Percentiles rank a stretch among this genome's conserved stretches.
Evolutionary conservation across 2,888 invertebrate genomes (phyloP).

Genomic region (Tanytarsus gracilentus): DNA sequence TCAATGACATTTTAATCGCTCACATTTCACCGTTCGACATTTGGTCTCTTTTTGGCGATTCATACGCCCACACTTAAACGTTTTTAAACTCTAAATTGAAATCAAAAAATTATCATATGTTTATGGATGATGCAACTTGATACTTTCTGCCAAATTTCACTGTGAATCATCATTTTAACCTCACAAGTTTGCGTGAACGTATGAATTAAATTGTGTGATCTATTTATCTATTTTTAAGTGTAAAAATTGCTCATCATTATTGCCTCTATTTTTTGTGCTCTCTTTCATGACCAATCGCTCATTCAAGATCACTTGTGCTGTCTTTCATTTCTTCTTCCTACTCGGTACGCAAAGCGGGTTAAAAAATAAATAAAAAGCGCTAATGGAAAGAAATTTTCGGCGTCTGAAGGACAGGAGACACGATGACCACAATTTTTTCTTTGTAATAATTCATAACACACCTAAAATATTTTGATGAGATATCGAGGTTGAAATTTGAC

Average conservation of each 20-base stretch:
- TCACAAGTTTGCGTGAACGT: neutral
- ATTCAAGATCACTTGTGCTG: conserved; percentile 1
- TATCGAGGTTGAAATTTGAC: too few relatives aligned
- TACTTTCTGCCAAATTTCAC: neutral
- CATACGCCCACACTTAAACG: too few relatives aligned
- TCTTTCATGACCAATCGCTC: neutral
- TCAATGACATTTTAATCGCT: neutral
- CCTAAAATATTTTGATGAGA: too few relatives aligned
- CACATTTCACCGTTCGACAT: too few relatives aligned
- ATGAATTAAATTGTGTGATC: neutral
- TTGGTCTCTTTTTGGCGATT: too few relatives aligned
- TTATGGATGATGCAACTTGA: neutral
- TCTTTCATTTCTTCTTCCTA: neutral
- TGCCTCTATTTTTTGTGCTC: neutral
- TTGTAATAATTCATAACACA: too few relatives aligned
- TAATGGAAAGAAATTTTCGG: too few relatives aligned
- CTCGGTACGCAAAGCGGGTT: neutral
- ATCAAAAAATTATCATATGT: neutral
- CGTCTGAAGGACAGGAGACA: too few relatives aligned
- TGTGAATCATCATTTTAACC: neutral
- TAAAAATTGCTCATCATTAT: conserved; percentile 20
- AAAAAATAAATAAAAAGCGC: neutral
- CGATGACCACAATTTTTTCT: too few relatives aligned
- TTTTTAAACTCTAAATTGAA: too few relatives aligned
- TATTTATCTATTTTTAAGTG: conserved; percentile 24